phyloP scores from a whole-genome alignment of 2,888 invertebrate species.

The Catocala sponsa region DNA sequence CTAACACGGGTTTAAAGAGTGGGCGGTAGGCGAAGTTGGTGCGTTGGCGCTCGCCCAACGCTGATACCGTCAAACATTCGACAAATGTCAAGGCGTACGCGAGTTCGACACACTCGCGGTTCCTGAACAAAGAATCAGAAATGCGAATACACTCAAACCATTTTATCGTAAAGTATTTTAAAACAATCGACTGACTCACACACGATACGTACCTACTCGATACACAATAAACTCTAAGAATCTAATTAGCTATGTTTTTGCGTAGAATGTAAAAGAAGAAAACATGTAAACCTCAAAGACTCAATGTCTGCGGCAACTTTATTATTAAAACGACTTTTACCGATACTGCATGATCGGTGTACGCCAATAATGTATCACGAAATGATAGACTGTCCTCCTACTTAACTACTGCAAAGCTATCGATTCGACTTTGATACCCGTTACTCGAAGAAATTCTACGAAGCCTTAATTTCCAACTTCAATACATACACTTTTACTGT shows the following conservation, averaged over 20 bases:
- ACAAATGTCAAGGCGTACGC: slow-evolving; percentile 62
- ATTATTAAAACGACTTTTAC: slow-evolving; percentile 14
- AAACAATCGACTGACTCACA: slow-evolving; percentile 31
- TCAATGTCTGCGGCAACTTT: slow-evolving; percentile 2
- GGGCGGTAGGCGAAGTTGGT: slow-evolving; percentile 19
- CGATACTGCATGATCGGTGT: slow-evolving; percentile 9
- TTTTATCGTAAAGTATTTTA: slow-evolving; percentile 38
- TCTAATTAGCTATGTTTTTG: slow-evolving; percentile 17
- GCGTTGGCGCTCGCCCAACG: slow-evolving; percentile 35
- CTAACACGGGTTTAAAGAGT: not conserved
- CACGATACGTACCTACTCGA: slow-evolving; percentile 10
- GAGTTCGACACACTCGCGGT: slow-evolving; percentile 60
- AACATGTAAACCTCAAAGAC: not conserved
- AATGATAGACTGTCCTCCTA: slow-evolving; percentile 25
- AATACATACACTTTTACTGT: not conserved
- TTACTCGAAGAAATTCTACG: not conserved
- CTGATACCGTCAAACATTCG: slow-evolving; percentile 46
- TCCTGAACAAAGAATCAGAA: slow-evolving; percentile 57
- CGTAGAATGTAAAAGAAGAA: not conserved
- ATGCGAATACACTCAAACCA: slow-evolving; percentile 36
- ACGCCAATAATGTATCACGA: slow-evolving; percentile 33
- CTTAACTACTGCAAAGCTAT: not conserved
- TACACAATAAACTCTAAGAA: slow-evolving; percentile 14
- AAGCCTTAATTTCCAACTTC: not conserved
- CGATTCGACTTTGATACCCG: not conserved